Percentiles rank a stretch among this genome's conserved stretches.
Evolutionary conservation across 1,140 invertebrate genomes (phyloP).

Genomic region (Macrostomum lignano): DNA sequence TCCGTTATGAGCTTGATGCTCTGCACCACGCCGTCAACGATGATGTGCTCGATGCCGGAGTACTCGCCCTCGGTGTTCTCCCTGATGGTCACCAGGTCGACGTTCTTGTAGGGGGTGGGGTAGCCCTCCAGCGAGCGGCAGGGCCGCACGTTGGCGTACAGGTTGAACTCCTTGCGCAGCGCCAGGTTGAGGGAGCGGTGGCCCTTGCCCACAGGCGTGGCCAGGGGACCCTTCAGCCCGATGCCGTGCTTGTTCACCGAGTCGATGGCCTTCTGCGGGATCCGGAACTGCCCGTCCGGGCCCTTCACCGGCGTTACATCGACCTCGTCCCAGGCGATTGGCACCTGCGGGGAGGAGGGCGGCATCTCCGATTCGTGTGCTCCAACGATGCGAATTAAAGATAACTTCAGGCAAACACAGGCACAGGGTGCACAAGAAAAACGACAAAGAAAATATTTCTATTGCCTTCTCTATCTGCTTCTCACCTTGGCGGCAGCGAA

Average conservation of each 20-base stretch:
- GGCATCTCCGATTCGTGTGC: no score
- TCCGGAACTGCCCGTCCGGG: constrained; percentile 70
- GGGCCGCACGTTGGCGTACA: constrained; percentile 93
- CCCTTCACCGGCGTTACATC: constrained; percentile 92
- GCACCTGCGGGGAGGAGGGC: no score
- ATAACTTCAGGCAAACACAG: no score
- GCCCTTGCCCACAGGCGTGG: constrained; percentile 94
- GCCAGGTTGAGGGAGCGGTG: constrained; percentile 90
- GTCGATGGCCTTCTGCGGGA: constrained; percentile 82
- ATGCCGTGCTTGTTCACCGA: constrained; percentile 87
- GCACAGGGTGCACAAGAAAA: no score
- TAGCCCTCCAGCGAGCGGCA: constrained; percentile 89
- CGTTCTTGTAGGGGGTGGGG: constrained; percentile 84
- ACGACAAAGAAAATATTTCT: no score
- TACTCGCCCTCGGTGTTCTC: constrained; percentile 99
- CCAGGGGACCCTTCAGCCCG: constrained; percentile 77
- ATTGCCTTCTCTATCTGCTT: no score
- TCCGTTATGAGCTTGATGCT: constrained; percentile 98
- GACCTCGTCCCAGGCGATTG: constrained; percentile 88
- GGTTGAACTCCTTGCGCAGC: constrained; percentile 80
- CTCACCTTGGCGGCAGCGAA: constrained; percentile 66
- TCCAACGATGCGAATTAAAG: no score
- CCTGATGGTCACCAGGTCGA: constrained; percentile 89
- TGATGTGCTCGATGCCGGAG: constrained; percentile 96
- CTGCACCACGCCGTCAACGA: constrained; percentile 93